Conservation (phyloP, 2,888 invertebrate genomes). For the Alentia gelatinosa region DNA sequence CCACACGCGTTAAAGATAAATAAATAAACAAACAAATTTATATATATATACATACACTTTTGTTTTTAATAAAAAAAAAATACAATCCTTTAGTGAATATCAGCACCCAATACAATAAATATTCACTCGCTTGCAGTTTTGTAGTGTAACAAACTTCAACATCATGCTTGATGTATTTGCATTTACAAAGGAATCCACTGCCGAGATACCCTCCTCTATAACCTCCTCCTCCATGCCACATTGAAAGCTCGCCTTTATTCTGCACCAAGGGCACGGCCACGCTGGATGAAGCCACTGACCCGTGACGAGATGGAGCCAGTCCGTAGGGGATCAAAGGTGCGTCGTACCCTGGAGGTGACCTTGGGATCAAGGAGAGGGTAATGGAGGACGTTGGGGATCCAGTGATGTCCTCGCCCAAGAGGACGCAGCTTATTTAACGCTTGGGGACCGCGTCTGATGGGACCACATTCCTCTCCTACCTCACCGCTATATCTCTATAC, state of each 20-base stretch:
- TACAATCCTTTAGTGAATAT: too few relatives aligned
- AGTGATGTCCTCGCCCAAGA: neutral
- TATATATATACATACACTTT: too few relatives aligned
- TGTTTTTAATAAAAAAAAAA: too few relatives aligned
- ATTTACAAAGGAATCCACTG: too few relatives aligned
- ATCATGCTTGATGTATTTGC: too few relatives aligned
- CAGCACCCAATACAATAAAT: too few relatives aligned
- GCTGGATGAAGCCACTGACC: conserved; percentile 28
- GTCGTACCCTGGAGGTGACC: neutral
- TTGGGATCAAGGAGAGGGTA: conserved; percentile 45
- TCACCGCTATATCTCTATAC: neutral
- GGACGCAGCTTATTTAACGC: conserved; percentile 46
- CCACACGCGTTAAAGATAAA: too few relatives aligned
- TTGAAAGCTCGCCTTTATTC: neutral
- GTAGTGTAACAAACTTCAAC: too few relatives aligned
- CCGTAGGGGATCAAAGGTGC: conserved; percentile 26
- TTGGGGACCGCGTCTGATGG: conserved; percentile 14
- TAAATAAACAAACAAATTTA: too few relatives aligned
- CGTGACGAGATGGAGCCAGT: conserved; percentile 13
- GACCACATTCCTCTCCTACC: neutral
- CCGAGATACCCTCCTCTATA: too few relatives aligned
- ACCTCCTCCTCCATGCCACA: too few relatives aligned
- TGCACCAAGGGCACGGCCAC: neutral
- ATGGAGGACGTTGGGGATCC: conserved; percentile 4
- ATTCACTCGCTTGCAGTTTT: too few relatives aligned